Base-by-base conservation (phyloP, 2,888 invertebrate genomes). In the Apoda limacodes region DNA sequence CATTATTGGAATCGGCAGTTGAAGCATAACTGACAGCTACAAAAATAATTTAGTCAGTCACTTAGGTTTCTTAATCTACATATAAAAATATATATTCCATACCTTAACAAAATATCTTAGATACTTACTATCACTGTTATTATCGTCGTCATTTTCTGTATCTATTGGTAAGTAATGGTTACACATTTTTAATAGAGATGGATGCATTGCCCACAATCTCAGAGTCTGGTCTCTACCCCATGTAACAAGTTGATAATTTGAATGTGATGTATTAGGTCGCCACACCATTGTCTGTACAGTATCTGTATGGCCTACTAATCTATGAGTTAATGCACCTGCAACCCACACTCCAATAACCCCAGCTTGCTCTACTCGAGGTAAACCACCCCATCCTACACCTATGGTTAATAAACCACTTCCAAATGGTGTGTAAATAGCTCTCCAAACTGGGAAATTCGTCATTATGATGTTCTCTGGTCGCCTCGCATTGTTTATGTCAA, bases 181-280 rank as follows among this genome's bases (percentile, higher is more conserved):
- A 59, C 93, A 93, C 53, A 92, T 76, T 72, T 93, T 93, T 46
- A 94, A 86, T 40, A 96, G 75, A 36, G 89, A 88, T 22, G 91
- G 88, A 59, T 94, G 93, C 54, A 96, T 91, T 53, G 89, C 88
- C 93, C 96, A 97, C 12, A 96, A 88, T 30, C 96, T 84, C 21
- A 98, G 80, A 9, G 90, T 93, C 57, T 96, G 95, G 80, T 98
- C 97, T 56, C 93, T 88, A 0, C 95, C 95, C 97, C 97, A 98
- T 2, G 96, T 96, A 1, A 97, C 89, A 25, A 98, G 75, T 60
- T 97, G 93, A 55, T 88, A 90, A 54, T 91, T 91, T 9, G 82
- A 76, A 24, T 82, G 83, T 37, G 84, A 85, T 60, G 75, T 57
- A 52, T 88, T 87, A 39, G 90, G 89, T 30, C 94, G 84, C 96